phyloP scores from a whole-genome alignment of 2,113 vertebrate genomes.

The Grammomys surdaster region DNA sequence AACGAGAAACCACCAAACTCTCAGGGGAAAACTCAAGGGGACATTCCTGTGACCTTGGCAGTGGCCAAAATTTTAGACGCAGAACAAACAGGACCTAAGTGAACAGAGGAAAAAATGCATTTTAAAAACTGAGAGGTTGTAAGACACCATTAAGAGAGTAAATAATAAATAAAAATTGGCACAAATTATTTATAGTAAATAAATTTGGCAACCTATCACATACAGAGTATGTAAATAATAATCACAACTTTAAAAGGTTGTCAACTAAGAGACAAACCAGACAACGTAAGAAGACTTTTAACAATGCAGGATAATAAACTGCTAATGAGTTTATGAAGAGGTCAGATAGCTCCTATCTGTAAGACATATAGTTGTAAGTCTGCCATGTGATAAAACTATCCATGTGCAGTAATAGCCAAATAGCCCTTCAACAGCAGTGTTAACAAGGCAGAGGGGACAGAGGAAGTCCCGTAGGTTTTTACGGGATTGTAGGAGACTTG shows the following conservation, averaged over 20 bases:
- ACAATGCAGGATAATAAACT: not conserved
- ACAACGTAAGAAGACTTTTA: not conserved
- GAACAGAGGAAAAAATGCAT: not conserved
- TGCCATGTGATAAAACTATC: not conserved
- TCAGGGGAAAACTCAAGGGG: not conserved
- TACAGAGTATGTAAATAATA: not conserved
- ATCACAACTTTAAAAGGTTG: not conserved
- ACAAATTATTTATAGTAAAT: conserved; percentile 8
- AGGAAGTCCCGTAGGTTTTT: not conserved
- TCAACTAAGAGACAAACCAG: not conserved
- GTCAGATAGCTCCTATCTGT: not conserved
- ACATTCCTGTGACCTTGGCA: not conserved
- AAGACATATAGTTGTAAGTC: not conserved
- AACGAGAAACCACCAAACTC: not conserved
- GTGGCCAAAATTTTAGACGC: conserved; percentile 16
- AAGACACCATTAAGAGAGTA: not conserved
- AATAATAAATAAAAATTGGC: not conserved
- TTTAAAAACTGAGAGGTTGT: not conserved
- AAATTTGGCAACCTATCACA: not conserved
- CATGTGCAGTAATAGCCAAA: not conserved
- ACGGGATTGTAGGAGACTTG: not conserved
- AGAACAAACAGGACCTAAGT: not conserved
- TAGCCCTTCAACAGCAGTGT: not conserved
- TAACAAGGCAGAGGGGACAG: not conserved
- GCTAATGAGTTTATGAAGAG: not conserved